These are phyloP conservation scores for Porites divaricata DNA, from an alignment of 92 coral and sea anemone species.

Conservation along the genomic window DNA sequence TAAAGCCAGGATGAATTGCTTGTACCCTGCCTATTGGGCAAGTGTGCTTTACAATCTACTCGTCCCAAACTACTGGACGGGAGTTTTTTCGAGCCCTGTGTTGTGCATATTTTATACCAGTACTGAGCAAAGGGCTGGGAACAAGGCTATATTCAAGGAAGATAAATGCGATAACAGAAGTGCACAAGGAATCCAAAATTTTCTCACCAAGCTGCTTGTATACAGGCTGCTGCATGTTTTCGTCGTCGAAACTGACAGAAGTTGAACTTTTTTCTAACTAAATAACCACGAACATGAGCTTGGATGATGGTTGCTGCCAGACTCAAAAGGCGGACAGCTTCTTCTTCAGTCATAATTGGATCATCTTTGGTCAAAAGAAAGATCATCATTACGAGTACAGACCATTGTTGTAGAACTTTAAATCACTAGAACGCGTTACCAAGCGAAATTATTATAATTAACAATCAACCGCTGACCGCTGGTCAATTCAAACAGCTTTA, in stretches of 20 bases:
- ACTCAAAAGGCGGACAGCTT: constrained; percentile 83
- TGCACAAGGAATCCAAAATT: not conserved
- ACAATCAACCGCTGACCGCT: too few species aligned
- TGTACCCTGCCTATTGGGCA: too few species aligned
- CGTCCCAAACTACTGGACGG: too few species aligned
- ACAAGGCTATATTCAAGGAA: not conserved
- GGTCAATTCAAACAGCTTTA: too few species aligned
- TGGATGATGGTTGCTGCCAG: constrained; percentile 95
- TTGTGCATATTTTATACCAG: too few species aligned
- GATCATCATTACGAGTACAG: too few species aligned
- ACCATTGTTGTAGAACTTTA: too few species aligned
- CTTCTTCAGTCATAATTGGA: constrained; percentile 95
- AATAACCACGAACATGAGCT: constrained; percentile 90
- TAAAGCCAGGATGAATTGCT: too few species aligned
- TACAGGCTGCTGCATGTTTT: constrained; percentile 82
- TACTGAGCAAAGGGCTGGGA: not conserved
- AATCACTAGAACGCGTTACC: too few species aligned
- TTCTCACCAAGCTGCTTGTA: constrained; percentile 93
- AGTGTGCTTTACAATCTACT: too few species aligned
- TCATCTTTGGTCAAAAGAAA: constrained; percentile 6
- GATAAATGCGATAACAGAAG: not conserved
- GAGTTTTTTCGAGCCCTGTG: too few species aligned
- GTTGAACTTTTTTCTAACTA: constrained; percentile 79
- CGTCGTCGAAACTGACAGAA: constrained; percentile 69
- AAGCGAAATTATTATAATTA: too few species aligned